Percentiles rank a stretch among this genome's conserved stretches.
Conservation (phyloP, 2,888 invertebrate genomes). For the Orthosia gracilis region DNA sequence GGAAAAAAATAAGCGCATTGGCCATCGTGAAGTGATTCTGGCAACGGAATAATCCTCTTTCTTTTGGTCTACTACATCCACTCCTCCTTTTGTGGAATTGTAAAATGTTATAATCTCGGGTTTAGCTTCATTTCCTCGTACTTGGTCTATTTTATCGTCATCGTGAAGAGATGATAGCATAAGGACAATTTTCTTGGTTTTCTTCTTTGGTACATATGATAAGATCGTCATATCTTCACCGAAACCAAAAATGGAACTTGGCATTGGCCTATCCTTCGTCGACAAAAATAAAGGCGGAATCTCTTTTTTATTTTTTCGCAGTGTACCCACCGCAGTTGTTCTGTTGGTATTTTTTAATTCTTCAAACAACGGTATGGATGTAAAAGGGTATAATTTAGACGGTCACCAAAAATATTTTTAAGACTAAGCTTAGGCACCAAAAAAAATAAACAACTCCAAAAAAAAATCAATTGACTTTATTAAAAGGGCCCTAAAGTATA, state of each 20-base stretch:
- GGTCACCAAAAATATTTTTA: too few relatives aligned
- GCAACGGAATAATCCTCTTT: conserved; percentile 17
- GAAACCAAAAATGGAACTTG: conserved; percentile 7
- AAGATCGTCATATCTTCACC: conserved; percentile 2
- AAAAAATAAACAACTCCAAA: too few relatives aligned
- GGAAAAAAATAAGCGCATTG: conserved; percentile 9
- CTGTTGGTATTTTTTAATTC: not conserved
- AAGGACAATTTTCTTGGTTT: conserved; percentile 1
- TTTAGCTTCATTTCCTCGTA: not conserved
- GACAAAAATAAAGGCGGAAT: conserved; percentile 1
- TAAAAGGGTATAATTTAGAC: too few relatives aligned
- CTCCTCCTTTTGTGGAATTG: conserved; percentile 2
- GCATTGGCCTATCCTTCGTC: conserved; percentile 2
- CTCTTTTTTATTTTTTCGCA: conserved; percentile 4
- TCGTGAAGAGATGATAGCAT: conserved; percentile 3
- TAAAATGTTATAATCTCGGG: not conserved
- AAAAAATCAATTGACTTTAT: too few relatives aligned
- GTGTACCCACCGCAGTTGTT: conserved; percentile 2
- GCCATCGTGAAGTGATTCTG: conserved; percentile 4
- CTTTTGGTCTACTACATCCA: not conserved
- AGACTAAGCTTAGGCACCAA: too few relatives aligned
- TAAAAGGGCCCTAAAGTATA: too few relatives aligned
- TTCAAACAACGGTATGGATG: not conserved
- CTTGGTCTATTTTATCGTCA: not conserved
- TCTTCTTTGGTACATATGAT: conserved; percentile 2